phyloP scores from a whole-genome alignment of 2,888 invertebrate genomes.

The Drosophila robusta region DNA sequence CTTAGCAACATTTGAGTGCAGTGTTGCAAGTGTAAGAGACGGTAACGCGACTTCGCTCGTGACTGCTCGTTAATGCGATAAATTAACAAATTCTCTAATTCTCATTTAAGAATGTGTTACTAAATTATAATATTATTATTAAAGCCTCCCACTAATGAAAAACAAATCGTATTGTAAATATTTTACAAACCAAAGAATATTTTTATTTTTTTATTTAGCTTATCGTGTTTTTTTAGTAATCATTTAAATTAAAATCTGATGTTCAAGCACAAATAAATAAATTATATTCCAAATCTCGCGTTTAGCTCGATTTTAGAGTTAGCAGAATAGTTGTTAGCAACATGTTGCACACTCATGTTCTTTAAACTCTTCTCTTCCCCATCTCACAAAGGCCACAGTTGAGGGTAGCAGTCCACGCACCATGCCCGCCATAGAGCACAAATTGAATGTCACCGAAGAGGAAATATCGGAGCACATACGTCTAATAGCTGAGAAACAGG shows the following conservation, averaged over 20 bases:
- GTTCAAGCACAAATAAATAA: too few relatives aligned
- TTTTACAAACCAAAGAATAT: too few relatives aligned
- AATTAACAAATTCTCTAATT: too few relatives aligned
- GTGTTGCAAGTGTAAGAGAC: background rate
- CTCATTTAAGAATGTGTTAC: too few relatives aligned
- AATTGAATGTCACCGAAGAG: slow-evolving; percentile 88
- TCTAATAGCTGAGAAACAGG: slow-evolving; percentile 88
- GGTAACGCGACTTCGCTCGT: background rate
- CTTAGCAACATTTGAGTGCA: background rate
- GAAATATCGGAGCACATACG: slow-evolving; percentile 89
- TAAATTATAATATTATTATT: too few relatives aligned
- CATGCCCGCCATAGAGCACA: slow-evolving; percentile 80
- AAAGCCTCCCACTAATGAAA: too few relatives aligned
- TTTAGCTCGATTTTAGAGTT: background rate
- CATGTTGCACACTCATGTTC: background rate
- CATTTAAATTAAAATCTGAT: too few relatives aligned
- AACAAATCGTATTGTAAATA: too few relatives aligned
- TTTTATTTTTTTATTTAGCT: too few relatives aligned
- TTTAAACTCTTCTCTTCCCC: background rate
- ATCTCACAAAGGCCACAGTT: slow-evolving; percentile 11
- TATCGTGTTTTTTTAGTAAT: too few relatives aligned
- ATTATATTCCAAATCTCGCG: background rate
- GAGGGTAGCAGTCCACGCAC: slow-evolving; percentile 16
- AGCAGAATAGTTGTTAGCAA: background rate
- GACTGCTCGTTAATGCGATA: too few relatives aligned